A percentile compares a stretch with the other conserved stretches of the same genome.
These are phyloP conservation scores for Macrosoma leucophasiata DNA, from an alignment of 2,888 invertebrate genomes.

Conservation along the genomic window DNA sequence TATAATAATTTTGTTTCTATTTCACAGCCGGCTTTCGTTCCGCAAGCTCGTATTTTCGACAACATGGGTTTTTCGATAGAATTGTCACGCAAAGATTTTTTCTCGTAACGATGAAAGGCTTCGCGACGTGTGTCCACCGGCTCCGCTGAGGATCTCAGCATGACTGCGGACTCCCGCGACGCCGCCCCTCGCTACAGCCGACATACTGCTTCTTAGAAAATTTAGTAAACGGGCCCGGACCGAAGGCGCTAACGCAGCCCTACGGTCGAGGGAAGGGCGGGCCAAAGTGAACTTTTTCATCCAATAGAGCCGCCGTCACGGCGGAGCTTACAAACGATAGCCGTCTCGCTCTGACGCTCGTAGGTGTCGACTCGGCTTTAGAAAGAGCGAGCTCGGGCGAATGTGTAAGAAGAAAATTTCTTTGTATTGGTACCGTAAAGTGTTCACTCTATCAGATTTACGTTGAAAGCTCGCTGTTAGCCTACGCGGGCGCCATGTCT, in stretches of 20 bases:
- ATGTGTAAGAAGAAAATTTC: constrained; percentile 57
- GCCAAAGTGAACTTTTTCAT: constrained; percentile 56
- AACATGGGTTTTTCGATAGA: constrained; percentile 52
- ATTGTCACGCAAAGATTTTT: constrained; percentile 61
- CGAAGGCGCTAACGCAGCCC: constrained; percentile 65
- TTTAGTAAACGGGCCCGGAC: constrained; percentile 43
- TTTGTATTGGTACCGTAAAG: constrained; percentile 69
- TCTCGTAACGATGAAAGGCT: constrained; percentile 54
- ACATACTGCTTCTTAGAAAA: constrained; percentile 70
- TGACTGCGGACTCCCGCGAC: constrained; percentile 74
- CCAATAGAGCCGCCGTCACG: constrained; percentile 49
- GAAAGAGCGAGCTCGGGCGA: constrained; percentile 42
- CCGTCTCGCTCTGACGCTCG: constrained; percentile 39
- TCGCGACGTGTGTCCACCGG: constrained; percentile 70
- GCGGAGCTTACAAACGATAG: constrained; percentile 26
- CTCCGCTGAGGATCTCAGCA: constrained; percentile 72
- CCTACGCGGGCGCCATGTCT: constrained; percentile 58
- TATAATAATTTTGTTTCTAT: constrained; percentile 48
- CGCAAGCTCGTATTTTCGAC: constrained; percentile 32
- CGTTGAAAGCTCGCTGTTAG: constrained; percentile 72
- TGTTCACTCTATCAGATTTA: constrained; percentile 73
- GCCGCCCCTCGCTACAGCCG: constrained; percentile 67
- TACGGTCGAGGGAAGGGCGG: constrained; percentile 57
- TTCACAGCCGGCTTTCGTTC: constrained; percentile 36
- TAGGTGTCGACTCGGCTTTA: constrained; percentile 3